Evolutionary conservation across 2,888 invertebrate genomes (phyloP), one percentile per base, ranked within the genome.

Genomic region (Magallana nippona): DNA sequence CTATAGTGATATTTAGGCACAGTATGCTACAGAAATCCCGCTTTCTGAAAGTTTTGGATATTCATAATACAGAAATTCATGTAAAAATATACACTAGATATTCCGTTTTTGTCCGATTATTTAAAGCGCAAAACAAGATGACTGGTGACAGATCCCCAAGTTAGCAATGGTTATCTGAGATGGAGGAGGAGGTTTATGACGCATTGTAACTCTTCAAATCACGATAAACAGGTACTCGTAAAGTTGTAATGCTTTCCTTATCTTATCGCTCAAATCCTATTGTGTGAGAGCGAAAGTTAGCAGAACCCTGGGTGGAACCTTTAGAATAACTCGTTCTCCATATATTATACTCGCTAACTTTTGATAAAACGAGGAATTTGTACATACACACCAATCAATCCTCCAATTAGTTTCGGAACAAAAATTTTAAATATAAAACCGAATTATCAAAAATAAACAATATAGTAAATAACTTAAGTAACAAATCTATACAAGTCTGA

Each of bases 181-280:
- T 22, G 71, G 27, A 71, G 71, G 22, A 71, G 19, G 44, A 5
- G 71, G 71, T 71, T 82, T 82, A 82, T 82, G 71, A 71, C 71
- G 55, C 56, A 82, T 82, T 82, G 82, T 82, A 63, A 71, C 81
- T 58, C 79, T 81, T 71, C n/a, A 71, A 22, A 55, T 44, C 15
- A 55, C 22, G 82, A 82, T 82, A 82, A 82, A 56, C 55, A 44
- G 82, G 71, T 82, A 71, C 71, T 82, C 55, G 82, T 62, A 82
- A 63, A 82, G 55, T 82, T 82, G 32, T 82, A 32, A 55, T 81
- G 44, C 58, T 56, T 44, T 71, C 55, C 62, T 82, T 82, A 82
- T 82, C 82, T 82, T 82, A 82, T 82, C 82, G 13, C 63, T 15
- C 22, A 57, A 80, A 80, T 80, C 57, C 55, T 80, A 80, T 57